Evolutionary conservation across 2,888 invertebrate genomes (phyloP).

Genomic region (Eremobia ochroleuca): DNA sequence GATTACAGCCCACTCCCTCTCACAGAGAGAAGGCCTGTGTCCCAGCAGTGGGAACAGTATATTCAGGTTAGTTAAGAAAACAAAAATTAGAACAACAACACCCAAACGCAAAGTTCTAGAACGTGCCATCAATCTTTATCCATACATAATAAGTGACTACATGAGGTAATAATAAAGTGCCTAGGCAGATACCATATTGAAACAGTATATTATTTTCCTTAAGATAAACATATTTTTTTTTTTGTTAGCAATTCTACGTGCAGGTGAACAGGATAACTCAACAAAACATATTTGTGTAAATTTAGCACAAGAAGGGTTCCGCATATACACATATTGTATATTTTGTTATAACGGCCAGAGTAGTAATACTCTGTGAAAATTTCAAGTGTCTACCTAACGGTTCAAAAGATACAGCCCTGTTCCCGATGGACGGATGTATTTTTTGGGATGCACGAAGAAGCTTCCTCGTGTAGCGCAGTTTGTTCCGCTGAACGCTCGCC

Average conservation of each 20-base stretch:
- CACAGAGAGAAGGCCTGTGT: background rate
- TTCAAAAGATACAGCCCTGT: background rate
- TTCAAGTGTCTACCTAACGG: background rate
- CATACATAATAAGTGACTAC: background rate
- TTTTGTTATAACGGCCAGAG: no score
- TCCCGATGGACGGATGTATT: background rate
- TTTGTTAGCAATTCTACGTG: background rate
- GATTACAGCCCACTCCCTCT: background rate
- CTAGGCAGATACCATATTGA: background rate
- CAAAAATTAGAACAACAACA: no score
- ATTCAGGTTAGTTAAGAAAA: background rate
- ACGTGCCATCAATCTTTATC: background rate
- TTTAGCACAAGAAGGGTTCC: no score
- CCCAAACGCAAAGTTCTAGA: background rate
- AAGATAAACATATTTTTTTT: background rate
- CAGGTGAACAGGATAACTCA: constrained; percentile 7
- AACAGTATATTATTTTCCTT: background rate
- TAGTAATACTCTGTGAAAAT: no score
- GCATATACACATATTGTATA: no score
- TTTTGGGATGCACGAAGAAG: no score
- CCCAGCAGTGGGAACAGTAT: background rate
- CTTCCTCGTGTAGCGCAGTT: no score
- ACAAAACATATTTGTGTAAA: background rate
- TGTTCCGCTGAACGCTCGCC: no score
- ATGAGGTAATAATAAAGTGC: background rate